Evolutionary conservation across 2,797 vertebrate species (phyloP).

Genomic region (Phalanger gymnotis): DNA sequence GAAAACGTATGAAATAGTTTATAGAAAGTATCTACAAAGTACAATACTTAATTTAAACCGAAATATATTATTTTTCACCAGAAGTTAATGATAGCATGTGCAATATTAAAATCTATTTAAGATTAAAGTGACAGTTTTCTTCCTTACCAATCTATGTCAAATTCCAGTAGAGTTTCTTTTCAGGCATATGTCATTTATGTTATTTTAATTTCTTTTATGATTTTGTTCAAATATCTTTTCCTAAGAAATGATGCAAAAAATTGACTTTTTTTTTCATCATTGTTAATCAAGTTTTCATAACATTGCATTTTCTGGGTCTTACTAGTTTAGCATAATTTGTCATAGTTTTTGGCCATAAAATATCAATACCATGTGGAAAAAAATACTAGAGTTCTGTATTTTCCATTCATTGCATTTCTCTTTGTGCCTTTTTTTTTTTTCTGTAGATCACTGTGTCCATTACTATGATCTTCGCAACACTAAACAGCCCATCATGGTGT

Average conservation of each 20-base stretch:
- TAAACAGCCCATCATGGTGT: constrained; percentile 99
- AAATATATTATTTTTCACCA: constrained; percentile 30
- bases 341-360: constrained; percentile 36
- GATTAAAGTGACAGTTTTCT: constrained; percentile 14
- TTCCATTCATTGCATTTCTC: constrained; percentile 31
- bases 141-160: not conserved
- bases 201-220: not conserved
- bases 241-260: not conserved
- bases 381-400: constrained; percentile 23
- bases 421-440: constrained; percentile 13
- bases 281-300: not conserved
- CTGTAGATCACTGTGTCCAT: constrained; percentile 98
- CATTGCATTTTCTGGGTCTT: not conserved
- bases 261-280: not conserved
- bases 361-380: accelerated
- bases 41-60: constrained; percentile 3
- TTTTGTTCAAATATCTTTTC: not conserved
- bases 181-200: not conserved
- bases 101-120: not conserved
- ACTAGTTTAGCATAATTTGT: constrained; percentile 1
- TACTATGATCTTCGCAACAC: constrained; percentile 99
- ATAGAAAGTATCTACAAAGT: constrained; percentile 14
- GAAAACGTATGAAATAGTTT: constrained; percentile 61
- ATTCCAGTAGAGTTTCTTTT: not conserved
- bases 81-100: not conserved